phyloP scores from a whole-genome alignment of 1,140 invertebrate genomes.

The Lineus longissimus region DNA sequence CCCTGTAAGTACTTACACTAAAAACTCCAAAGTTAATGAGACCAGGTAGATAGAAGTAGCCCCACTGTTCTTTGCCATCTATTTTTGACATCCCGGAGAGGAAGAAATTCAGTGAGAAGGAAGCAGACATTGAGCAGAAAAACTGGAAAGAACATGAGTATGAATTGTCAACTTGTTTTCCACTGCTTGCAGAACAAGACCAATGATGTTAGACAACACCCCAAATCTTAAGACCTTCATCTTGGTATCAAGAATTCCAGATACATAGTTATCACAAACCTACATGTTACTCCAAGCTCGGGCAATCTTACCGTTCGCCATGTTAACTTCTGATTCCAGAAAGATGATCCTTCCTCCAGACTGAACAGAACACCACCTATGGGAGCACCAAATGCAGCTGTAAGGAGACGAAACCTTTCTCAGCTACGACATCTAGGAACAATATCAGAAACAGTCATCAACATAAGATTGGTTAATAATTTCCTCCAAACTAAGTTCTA shows the following conservation, averaged over 20 bases:
- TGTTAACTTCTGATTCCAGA: conserved; percentile 97
- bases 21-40: conserved; percentile 85
- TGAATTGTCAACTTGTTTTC: too few species aligned
- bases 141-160: conserved; percentile 58
- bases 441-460: too few species aligned
- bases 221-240: too few species aligned
- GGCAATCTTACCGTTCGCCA: conserved; percentile 84
- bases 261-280: too few species aligned
- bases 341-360: conserved; percentile 96
- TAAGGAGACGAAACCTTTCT: conserved; percentile 28
- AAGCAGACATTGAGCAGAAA: conserved; percentile 92
- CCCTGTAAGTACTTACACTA: conserved; percentile 32
- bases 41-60: conserved; percentile 65
- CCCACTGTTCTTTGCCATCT: conserved; percentile 76
- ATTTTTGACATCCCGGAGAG: conserved; percentile 56
- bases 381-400: conserved; percentile 95
- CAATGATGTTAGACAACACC: too few species aligned
- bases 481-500: too few species aligned
- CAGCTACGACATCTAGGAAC: neutral
- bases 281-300: too few species aligned
- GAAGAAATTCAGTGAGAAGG: conserved; percentile 88
- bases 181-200: too few species aligned
- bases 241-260: too few species aligned
- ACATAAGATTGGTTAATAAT: too few species aligned
- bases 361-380: conserved; percentile 95